Percentiles rank a stretch among this genome's conserved stretches.
These are phyloP conservation scores for Dolichopus griseipennis DNA, from an alignment of 2,888 invertebrate genomes.

Conservation along the genomic window DNA sequence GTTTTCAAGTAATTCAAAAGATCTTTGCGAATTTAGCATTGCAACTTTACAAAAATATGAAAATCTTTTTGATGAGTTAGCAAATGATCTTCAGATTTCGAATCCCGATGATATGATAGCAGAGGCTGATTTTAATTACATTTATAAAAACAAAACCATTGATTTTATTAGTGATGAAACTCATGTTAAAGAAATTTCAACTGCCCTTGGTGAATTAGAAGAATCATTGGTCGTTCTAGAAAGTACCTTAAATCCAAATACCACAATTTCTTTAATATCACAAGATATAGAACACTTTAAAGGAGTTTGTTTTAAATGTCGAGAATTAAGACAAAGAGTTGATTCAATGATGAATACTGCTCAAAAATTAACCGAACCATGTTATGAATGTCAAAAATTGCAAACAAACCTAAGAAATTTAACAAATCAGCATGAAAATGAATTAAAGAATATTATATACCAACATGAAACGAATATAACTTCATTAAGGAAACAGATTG, in stretches of 20 bases:
- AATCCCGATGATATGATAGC: constrained; percentile 35
- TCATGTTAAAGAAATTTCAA: constrained; percentile 32
- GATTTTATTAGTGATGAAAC: constrained; percentile 34
- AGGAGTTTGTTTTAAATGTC: constrained; percentile 51
- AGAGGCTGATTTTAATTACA: constrained; percentile 37
- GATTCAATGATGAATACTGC: constrained; percentile 42
- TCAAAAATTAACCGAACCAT: constrained; percentile 36
- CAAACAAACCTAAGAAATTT: constrained; percentile 43
- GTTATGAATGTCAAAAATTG: constrained; percentile 44
- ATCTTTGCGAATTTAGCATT: constrained; percentile 25
- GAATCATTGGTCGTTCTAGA: constrained; percentile 32
- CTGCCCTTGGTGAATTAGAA: constrained; percentile 32
- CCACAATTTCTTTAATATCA: constrained; percentile 28
- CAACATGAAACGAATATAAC: constrained; percentile 35
- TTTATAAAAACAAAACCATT: constrained; percentile 34
- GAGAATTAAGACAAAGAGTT: constrained; percentile 48
- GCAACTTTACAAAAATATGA: constrained; percentile 35
- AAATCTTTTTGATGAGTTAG: constrained; percentile 35
- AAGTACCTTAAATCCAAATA: constrained; percentile 26
- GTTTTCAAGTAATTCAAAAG: neutral
- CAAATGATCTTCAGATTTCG: constrained; percentile 33
- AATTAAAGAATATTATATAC: constrained; percentile 40
- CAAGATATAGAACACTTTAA: constrained; percentile 42
- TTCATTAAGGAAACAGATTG: constrained; percentile 30
- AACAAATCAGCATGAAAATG: constrained; percentile 39